Percentiles rank a stretch among this genome's conserved stretches.
phyloP scores from a whole-genome alignment of 2,113 vertebrate species.

The Odobenus rosmarus region DNA sequence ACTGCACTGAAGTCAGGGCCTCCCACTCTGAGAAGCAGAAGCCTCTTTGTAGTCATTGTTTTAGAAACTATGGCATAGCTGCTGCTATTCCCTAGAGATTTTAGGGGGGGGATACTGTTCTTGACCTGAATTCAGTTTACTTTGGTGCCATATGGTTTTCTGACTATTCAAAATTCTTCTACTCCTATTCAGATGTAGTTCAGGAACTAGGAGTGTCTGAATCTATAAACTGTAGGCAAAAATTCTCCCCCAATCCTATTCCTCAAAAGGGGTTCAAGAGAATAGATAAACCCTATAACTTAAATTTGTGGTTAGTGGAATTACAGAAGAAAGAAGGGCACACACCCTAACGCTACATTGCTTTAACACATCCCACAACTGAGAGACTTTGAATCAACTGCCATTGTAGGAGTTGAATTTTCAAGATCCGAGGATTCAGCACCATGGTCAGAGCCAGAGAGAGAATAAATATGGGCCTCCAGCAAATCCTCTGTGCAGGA shows the following conservation, averaged over 20 bases:
- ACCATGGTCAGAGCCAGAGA: slow-evolving; percentile 77
- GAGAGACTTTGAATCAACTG: neutral
- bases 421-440: slow-evolving; percentile 62
- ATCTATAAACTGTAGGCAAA: neutral
- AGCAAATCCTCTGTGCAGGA: neutral
- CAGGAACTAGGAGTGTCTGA: neutral
- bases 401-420: neutral
- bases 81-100: neutral
- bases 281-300: neutral
- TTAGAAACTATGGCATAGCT: neutral
- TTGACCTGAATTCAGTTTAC: neutral
- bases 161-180: neutral
- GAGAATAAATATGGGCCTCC: neutral
- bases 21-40: neutral
- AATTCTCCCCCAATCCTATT: neutral
- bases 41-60: neutral
- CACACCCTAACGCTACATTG: neutral
- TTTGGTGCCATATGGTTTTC: neutral
- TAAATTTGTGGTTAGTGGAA: neutral
- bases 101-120: rapidly evolving
- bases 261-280: neutral
- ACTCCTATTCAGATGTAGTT: neutral
- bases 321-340: neutral
- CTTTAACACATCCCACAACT: neutral
- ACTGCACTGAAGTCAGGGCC: rapidly evolving